A percentile compares a stretch with the other conserved stretches of the same genome.
phyloP scores from a whole-genome alignment of 2,888 invertebrate species.

The Agapostemon virescens region DNA sequence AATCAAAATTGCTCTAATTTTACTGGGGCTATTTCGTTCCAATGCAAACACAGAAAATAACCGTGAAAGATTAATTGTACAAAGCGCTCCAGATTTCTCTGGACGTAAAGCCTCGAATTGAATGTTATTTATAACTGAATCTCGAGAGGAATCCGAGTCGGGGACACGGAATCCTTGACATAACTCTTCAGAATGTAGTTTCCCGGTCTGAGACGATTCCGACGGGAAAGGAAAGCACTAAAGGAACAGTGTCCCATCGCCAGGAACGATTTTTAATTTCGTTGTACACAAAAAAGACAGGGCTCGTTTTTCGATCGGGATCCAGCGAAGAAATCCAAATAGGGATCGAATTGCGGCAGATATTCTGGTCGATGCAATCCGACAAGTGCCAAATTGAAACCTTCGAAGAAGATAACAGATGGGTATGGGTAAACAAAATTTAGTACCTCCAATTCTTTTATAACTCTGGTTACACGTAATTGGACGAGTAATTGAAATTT shows the following conservation, averaged over 20 bases:
- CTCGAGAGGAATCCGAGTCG: not conserved
- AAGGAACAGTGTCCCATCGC: not conserved
- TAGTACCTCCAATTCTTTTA: too few species aligned
- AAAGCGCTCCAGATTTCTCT: not conserved
- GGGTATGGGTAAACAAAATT: too few species aligned
- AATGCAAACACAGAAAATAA: not conserved
- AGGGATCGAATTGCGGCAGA: too few species aligned
- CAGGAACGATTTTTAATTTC: slow-evolving; percentile 8
- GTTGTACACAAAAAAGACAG: slow-evolving; percentile 1
- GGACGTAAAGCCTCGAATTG: not conserved
- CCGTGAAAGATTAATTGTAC: not conserved
- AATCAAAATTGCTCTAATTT: not conserved
- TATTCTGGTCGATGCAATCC: too few species aligned
- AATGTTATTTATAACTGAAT: slow-evolving; percentile 8
- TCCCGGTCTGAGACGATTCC: not conserved
- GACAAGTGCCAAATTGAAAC: too few species aligned
- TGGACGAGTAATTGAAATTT: too few species aligned
- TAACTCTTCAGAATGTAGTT: not conserved
- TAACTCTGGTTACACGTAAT: too few species aligned
- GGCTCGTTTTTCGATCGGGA: not conserved
- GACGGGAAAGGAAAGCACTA: not conserved
- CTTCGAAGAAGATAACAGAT: too few species aligned
- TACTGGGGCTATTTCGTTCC: not conserved
- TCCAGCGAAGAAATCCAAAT: too few species aligned
- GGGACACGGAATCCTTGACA: not conserved